Percentiles rank a stretch among this genome's conserved stretches.
Conservation (phyloP, 2,888 invertebrate species). For the Dolichopus griseipennis region DNA sequence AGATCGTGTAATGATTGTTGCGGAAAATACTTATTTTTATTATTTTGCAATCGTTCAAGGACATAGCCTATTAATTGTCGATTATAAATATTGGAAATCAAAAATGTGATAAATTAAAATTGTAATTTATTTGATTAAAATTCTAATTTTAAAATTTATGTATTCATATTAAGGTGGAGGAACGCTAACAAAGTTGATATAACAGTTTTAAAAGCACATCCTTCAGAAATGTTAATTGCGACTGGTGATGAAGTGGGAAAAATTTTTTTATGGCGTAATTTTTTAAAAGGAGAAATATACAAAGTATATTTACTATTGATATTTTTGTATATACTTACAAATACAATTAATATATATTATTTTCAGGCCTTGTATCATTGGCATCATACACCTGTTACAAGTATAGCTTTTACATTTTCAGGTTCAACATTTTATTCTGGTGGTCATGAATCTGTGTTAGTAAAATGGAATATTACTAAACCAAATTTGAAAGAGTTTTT, state of each 20-base stretch:
- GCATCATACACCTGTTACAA: constrained; percentile 63
- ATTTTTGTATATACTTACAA: neutral
- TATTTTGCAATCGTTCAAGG: constrained; percentile 31
- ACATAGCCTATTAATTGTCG: constrained; percentile 27
- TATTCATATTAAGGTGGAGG: constrained; percentile 23
- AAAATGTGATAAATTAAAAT: constrained; percentile 23
- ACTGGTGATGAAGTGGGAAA: constrained; percentile 60
- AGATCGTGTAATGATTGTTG: constrained; percentile 27
- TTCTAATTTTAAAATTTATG: neutral
- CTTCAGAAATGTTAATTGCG: constrained; percentile 53
- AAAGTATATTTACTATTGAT: neutral
- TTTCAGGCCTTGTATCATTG: constrained; percentile 56
- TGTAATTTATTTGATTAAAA: neutral
- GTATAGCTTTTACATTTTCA: constrained; percentile 54
- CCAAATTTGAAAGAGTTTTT: constrained; percentile 48
- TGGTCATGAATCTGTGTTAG: constrained; percentile 68
- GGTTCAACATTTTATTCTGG: constrained; percentile 66
- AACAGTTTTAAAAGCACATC: constrained; percentile 60
- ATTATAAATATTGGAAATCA: constrained; percentile 32
- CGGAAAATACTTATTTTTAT: constrained; percentile 30
- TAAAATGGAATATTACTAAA: constrained; percentile 59
- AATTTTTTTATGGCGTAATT: constrained; percentile 54
- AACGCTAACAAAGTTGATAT: constrained; percentile 32
- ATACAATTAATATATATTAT: neutral
- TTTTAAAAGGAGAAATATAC: constrained; percentile 27